Conservation (phyloP, 2,797 vertebrate genomes). For the Podargus strigoides region DNA sequence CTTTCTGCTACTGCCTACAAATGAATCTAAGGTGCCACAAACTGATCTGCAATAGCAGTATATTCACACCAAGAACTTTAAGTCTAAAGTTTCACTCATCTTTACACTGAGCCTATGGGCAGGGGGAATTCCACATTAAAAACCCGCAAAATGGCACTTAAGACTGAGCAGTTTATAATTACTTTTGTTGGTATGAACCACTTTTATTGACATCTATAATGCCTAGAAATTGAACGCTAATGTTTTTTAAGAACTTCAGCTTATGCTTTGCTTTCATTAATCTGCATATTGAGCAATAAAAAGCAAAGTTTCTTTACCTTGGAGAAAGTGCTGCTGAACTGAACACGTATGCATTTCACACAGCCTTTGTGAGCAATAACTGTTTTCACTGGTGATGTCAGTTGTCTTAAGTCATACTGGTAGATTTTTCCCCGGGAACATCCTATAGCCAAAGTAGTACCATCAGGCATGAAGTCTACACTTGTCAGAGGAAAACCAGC, state of each 20-base stretch:
- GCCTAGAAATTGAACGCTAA: background rate
- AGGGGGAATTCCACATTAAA: background rate
- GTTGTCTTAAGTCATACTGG: slow-evolving; percentile 94
- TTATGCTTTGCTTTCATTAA: background rate
- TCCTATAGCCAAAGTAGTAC: slow-evolving; percentile 89
- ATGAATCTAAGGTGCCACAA: background rate
- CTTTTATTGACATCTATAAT: background rate
- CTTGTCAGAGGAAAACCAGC: slow-evolving; percentile 89
- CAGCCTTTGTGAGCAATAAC: slow-evolving; percentile 90
- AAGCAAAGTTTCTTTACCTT: slow-evolving; percentile 65
- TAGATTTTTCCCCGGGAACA: slow-evolving; percentile 92
- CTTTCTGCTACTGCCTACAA: background rate
- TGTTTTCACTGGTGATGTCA: slow-evolving; percentile 83
- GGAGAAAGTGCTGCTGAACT: slow-evolving; percentile 72
- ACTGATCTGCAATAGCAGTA: background rate
- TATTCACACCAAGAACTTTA: background rate
- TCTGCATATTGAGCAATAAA: background rate
- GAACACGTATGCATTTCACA: slow-evolving; percentile 90
- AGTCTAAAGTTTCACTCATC: background rate
- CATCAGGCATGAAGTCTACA: slow-evolving; percentile 91
- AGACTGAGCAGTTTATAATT: background rate
- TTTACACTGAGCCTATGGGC: background rate
- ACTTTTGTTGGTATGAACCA: background rate
- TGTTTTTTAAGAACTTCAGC: background rate
- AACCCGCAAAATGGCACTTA: background rate